phyloP scores from a whole-genome alignment of 2,888 invertebrate genomes.

The Patella pellucida region DNA sequence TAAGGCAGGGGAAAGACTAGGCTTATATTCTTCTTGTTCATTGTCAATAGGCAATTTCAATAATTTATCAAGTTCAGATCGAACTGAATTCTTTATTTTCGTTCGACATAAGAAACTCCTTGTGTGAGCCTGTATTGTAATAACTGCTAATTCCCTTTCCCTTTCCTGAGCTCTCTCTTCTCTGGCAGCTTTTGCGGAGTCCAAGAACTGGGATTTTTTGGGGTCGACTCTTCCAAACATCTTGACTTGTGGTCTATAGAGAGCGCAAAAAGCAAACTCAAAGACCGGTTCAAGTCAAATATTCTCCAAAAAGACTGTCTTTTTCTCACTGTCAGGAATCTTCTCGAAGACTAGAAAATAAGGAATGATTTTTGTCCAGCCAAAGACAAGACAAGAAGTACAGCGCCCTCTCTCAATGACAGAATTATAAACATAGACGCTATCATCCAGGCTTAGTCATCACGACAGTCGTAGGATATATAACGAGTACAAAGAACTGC shows the following conservation, averaged over 20 bases:
- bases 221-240: constrained; percentile 60
- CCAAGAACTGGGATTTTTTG: constrained; percentile 77
- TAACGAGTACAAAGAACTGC: too few species aligned
- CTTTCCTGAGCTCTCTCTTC: constrained; percentile 90
- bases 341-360: too few species aligned
- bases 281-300: too few species aligned
- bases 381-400: too few species aligned
- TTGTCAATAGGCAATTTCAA: constrained; percentile 74
- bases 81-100: not conserved
- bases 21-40: constrained; percentile 72
- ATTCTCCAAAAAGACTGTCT: too few species aligned
- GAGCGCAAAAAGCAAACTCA: too few species aligned
- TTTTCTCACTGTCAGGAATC: too few species aligned
- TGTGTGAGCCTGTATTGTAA: constrained; percentile 59
- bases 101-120: not conserved
- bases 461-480: too few species aligned
- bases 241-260: not conserved
- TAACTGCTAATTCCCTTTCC: constrained; percentile 76
- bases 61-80: constrained; percentile 82
- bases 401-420: too few species aligned
- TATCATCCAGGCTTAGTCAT: too few species aligned
- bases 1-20: constrained; percentile 69
- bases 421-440: too few species aligned
- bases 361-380: too few species aligned
- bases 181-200: constrained; percentile 90